Evolutionary conservation across 1,140 invertebrate species (phyloP), one percentile per base, ranked within the genome.

Genomic region (Batillaria attramentaria): DNA sequence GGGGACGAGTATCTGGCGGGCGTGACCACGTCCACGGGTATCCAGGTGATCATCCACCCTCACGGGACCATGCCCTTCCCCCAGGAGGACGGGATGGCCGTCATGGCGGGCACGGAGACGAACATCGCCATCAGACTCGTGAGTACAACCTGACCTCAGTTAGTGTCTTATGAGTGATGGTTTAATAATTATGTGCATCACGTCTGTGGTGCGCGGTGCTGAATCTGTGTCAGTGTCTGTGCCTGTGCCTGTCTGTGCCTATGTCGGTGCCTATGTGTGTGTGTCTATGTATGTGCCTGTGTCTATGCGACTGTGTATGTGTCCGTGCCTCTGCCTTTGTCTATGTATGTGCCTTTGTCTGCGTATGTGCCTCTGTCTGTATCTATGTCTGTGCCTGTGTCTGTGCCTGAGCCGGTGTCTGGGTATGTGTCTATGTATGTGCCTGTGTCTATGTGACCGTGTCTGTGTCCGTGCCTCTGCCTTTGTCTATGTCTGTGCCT

Each of bases 31-130:
- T 83, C 84, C 1, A 82, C 82, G 31, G 87, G 87, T 2, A 72
- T 76, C 18, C 70, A 85, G 16, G 66, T 88, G 33, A 62, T 79
- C 2, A 73, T 88, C 42, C 83, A 86, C 60, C 65, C 84, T 6
- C 78, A 57, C n/a, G 77, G 66, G 20, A 79, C 81, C 10, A 73
- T 86, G n/a, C 89, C 90, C 1, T 87, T 88, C 43, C 89, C 90
- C 0, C 79, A 87, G 54, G 82, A 87, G 10, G 81, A 89, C 42
- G 89, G 90, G 5, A 72, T 90, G n/a, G 87, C 87, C 43, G 80
- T 90, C 28, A 82, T 86, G 13, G 84, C 89, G 1, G 86, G 86
- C 35, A 81, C 82, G 72, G 87, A 88, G 79, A 86, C 88, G n/a
- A 83, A 87, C 50, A 84, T 90, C 42, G 85, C 84, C 31, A 24